Evolutionary conservation across 1,140 invertebrate species (phyloP), one percentile per base, ranked within the genome.

Genomic region (Sarcophaga bullata): DNA sequence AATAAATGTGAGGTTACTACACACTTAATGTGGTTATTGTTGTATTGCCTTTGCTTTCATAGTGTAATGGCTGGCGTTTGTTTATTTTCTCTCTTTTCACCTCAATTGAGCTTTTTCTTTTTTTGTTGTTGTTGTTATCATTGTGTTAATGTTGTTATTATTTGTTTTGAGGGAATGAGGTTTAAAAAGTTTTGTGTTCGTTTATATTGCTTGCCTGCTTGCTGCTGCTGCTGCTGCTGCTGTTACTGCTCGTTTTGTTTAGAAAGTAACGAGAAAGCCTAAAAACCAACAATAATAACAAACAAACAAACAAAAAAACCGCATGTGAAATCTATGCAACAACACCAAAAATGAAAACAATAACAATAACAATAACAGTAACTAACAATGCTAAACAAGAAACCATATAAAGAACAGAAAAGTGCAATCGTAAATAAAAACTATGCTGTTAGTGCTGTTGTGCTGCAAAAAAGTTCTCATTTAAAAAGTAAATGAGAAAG

Each of bases 241-340:
- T 37, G 25, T 37, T 37, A 4, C 25, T 37, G 25, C 25, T 17
- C 25, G 73, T 78, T 78, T 78, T 78, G 75, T 78, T 78, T 78
- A 78, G 75, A 78, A 78, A 78, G 75, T 78, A 78, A 48, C 75
- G 75, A 78, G 75, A 78, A 78, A 78, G 75, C 75, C 75, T 50
- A 49, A 78, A 78, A 78, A 78, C 73, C 48, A 78, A 78, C 75
- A 78, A 78, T 50, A 78, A 78, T 49, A 47, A 49, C 15, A 47
- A 76, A 37, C 25, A 19, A 37, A 46, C 72, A 37, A 73, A 15
- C 73, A 48, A 76, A 76, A 48, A 76, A 78, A 78, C 13, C 48
- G 49, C 75, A 78, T 78, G 75, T 78, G 75, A 78, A 78, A 52
- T 78, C 13, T 78, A 37, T 37, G 25, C 25, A 37, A 68, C 50